Percentiles rank a stretch among this genome's conserved stretches.
Conservation (phyloP, 1,140 invertebrate genomes). For the Nymphalis io region DNA sequence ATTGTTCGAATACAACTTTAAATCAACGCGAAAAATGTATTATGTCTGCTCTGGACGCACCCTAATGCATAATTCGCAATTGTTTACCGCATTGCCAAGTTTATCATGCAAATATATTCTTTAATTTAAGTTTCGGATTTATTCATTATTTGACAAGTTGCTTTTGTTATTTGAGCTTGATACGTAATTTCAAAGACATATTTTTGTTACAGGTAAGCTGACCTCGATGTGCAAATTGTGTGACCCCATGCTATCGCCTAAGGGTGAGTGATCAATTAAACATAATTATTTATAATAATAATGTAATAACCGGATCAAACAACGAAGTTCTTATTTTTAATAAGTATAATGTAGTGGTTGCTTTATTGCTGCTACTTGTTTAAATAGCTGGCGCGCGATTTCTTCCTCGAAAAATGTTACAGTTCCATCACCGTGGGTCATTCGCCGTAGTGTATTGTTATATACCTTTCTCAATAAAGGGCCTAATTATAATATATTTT, state of each 20-base stretch:
- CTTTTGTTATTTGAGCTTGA: constrained; percentile 21
- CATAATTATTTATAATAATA: neutral
- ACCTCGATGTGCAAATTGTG: constrained; percentile 53
- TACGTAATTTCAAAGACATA: constrained; percentile 29
- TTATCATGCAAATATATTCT: constrained; percentile 38
- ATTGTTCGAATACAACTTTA: constrained; percentile 1
- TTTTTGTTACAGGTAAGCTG: constrained; percentile 72
- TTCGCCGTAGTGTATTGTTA: too few relatives aligned
- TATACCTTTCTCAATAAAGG: too few relatives aligned
- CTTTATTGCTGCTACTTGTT: too few relatives aligned
- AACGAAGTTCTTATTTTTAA: too few relatives aligned
- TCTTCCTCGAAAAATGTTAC: too few relatives aligned
- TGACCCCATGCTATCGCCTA: constrained; percentile 47
- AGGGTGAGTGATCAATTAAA: constrained; percentile 49
- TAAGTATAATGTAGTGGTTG: too few relatives aligned
- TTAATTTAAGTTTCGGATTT: constrained; percentile 34
- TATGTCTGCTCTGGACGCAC: constrained; percentile 13
- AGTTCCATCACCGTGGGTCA: too few relatives aligned
- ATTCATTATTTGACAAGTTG: constrained; percentile 28
- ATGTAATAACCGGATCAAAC: too few relatives aligned
- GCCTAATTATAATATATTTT: too few relatives aligned
- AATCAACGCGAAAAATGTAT: constrained; percentile 20
- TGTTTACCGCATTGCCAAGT: constrained; percentile 35
- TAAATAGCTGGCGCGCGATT: too few relatives aligned
- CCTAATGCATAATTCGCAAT: constrained; percentile 38